Evolutionary conservation across 2,888 invertebrate genomes (phyloP), one percentile per base, ranked within the genome.

Genomic region (Eudemis profundana): DNA sequence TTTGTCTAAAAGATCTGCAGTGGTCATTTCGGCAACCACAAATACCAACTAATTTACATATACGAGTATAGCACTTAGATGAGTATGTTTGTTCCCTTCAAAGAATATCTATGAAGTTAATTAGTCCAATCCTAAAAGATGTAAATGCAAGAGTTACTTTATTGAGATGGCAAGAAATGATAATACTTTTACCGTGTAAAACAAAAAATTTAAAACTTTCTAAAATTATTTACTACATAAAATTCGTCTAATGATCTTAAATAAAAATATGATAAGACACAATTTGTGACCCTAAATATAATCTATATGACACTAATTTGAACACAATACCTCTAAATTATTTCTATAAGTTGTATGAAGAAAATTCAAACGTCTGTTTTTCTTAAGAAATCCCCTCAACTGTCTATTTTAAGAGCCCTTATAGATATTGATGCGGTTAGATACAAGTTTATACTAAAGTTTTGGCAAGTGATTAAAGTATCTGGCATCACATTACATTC

Each of bases 251-350:
- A 59, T 61, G 7, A 49, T 42, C 59, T 64, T 61, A 46, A 21
- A 36, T 63, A 54, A 69, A 64, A 50, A 66, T 62, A 61, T 64
- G 61, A 70, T 68, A 54, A 67, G 67, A 69, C 75, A 77, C 78
- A 76, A 75, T 81, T 86, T 88, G 86, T 84, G 90, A 88, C 86
- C 82, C 72, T 79, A 78, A 78, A 70, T 81, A 81, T 78, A 83
- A 84, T 57, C 59, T 53, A 88, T 90, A 91, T 91, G 91, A 91
- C 91, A 91, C 91, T 85, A 88, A 82, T 85, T 88, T 91, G 91
- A 91, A 91, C 91, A 91, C 91, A 90, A 81, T 75, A 78, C 82
- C 78, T 82, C 81, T 79, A 81, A 80, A 79, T 80, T 78, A 79
- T 76, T 62, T 70, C 76, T 79, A 81, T 23, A n/a, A 53, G 10